Conservation (phyloP, 2,113 vertebrate species). For the Cricetomys ansorgei region DNA sequence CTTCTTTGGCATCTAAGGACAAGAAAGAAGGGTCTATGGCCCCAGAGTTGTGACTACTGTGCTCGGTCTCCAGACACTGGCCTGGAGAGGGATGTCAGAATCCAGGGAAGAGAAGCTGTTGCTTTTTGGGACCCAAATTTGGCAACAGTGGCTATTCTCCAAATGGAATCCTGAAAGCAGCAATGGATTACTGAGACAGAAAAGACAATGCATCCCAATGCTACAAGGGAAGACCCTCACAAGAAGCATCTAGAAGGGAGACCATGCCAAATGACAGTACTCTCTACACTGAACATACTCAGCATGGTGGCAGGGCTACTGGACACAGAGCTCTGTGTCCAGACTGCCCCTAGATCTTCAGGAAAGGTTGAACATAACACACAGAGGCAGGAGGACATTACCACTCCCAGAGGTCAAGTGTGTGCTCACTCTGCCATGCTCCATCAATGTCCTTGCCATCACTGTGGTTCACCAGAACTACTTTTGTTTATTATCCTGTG, state of each 20-base stretch:
- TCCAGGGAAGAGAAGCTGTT: not conserved
- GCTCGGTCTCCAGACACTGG: not conserved
- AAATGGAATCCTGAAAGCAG: not conserved
- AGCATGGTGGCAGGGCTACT: accelerated
- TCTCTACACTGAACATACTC: too few species aligned
- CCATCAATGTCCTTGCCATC: not conserved
- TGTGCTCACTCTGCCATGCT: not conserved
- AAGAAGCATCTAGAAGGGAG: too few species aligned
- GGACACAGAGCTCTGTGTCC: not conserved
- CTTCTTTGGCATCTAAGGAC: not conserved
- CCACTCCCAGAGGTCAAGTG: not conserved
- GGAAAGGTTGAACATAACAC: not conserved
- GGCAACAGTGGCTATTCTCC: not conserved
- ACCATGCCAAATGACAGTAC: not conserved
- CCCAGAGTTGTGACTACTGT: not conserved
- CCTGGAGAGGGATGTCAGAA: too few species aligned
- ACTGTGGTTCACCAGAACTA: not conserved
- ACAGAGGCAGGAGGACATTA: not conserved
- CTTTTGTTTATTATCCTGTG: not conserved
- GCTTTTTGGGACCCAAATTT: too few species aligned
- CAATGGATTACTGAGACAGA: not conserved
- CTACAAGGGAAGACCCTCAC: not conserved
- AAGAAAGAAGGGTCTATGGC: not conserved
- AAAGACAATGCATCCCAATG: not conserved
- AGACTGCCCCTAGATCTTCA: too few species aligned